Conservation (phyloP, 2,797 vertebrate species). For the Remorina albescens region DNA sequence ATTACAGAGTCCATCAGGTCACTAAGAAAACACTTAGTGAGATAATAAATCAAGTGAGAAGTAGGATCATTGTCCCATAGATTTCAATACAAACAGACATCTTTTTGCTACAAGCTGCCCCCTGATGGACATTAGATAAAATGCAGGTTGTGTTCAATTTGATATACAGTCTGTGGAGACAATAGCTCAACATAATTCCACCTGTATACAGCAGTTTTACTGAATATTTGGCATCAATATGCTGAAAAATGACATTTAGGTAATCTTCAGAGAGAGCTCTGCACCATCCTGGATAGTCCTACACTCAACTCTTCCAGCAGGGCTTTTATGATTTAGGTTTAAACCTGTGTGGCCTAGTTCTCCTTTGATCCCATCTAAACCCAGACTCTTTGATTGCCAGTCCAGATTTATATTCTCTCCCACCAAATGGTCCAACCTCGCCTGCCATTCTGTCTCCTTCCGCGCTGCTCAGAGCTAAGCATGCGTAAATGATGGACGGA, state of each 20-base stretch:
- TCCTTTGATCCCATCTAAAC: conserved; percentile 65
- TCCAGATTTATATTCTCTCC: conserved; percentile 61
- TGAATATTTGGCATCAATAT: not conserved
- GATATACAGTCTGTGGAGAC: not conserved
- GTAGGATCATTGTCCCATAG: too few relatives aligned
- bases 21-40: too few relatives aligned
- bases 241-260: conserved; percentile 5
- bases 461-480: conserved; percentile 71
- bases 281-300: not conserved
- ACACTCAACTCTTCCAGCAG: conserved; percentile 25
- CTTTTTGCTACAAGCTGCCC: too few relatives aligned
- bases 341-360: conserved; percentile 69
- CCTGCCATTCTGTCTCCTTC: conserved; percentile 51
- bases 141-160: too few relatives aligned
- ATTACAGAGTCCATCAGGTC: too few relatives aligned
- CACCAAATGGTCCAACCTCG: conserved; percentile 19
- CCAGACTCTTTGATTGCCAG: conserved; percentile 65
- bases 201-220: conserved; percentile 4
- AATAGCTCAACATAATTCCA: not conserved
- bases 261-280: conserved; percentile 6
- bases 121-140: too few relatives aligned
- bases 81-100: too few relatives aligned
- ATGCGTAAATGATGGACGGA: conserved; percentile 72
- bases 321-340: conserved; percentile 48
- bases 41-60: too few relatives aligned